Evolutionary conservation across 2,888 invertebrate species (phyloP), one percentile per base, ranked within the genome.

Genomic region (Rotaria socialis): DNA sequence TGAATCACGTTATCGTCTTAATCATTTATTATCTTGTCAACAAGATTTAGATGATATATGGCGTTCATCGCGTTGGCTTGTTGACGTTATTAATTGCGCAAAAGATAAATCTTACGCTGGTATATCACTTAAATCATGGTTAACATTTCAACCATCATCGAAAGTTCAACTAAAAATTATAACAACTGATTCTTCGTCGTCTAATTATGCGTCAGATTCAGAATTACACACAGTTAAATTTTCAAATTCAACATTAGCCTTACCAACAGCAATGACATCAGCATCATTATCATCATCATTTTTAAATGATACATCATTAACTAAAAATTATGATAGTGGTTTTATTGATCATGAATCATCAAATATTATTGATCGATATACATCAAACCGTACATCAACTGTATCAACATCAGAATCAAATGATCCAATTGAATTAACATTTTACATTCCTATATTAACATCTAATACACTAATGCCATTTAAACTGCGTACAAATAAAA

Each of bases 31-130:
- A 90, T 95, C 95, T 86, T 93, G 96, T 75, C 96, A 97, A 90
- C 92, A 94, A 56, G 95, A 94, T 89, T 92, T 97, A 84, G 97
- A 97, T 89, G 92, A 93, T 0, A 94, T 96, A 6, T 98, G 98
- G 98, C 96, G 96, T 90, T 94, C 94, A 41, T 94, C 96, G 80
- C 94, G 99, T 35, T 99, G 98, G 98, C 93, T 98, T 41, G 95
- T 96, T 94, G 96, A 97, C 90, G 94, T 97, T 11, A 96, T 98
- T 86, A 94, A 95, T 0, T 96, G 96, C 90, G 96, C 97, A 0
- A 93, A 98, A 87, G 97, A 97, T 90, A 94, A 94, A 86, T 89
- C 88, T 24, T 80, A 80, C 47, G 43, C 80, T 80, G 80, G 80
- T 47, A 80, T 80, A 43, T 80, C 80, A 47, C 19, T 80, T 14